Evolutionary conservation across 2,113 vertebrate species (phyloP).

Genomic region (Equus przewalskii): DNA sequence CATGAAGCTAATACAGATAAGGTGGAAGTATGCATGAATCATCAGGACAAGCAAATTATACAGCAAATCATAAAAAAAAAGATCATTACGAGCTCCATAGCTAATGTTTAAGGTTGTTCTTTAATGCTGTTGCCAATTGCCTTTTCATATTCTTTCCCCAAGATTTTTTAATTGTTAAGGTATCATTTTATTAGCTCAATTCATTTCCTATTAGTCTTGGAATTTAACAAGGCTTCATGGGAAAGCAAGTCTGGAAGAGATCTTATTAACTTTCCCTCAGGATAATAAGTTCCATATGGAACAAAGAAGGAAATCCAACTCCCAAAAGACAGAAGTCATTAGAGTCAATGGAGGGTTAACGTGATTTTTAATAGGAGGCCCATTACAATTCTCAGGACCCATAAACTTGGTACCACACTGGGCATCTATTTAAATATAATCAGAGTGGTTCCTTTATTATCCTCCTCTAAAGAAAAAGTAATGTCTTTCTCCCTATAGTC

Average conservation of each 20-base stretch:
- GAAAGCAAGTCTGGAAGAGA: conserved; percentile 76
- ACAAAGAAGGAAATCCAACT: conserved; percentile 72
- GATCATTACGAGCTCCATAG: conserved; percentile 64
- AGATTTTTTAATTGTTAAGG: conserved; percentile 71
- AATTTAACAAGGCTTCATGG: conserved; percentile 77
- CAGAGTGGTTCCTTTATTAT: conserved; percentile 56
- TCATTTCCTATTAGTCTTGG: conserved; percentile 73
- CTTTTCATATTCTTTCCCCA: conserved; percentile 17
- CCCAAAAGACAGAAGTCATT: conserved; percentile 74
- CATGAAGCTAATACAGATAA: conserved; percentile 76
- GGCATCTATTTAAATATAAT: conserved; percentile 72
- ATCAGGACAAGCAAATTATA: conserved; percentile 74
- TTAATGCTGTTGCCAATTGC: conserved; percentile 55
- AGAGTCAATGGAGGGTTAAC: conserved; percentile 75
- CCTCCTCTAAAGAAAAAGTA: conserved; percentile 50
- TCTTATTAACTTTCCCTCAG: conserved; percentile 79
- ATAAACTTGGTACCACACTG: conserved; percentile 73
- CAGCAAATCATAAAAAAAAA: conserved; percentile 56
- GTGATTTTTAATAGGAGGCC: conserved; percentile 73
- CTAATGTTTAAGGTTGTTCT: conserved; percentile 61
- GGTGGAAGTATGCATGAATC: conserved; percentile 54
- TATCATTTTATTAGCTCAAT: conserved; percentile 74
- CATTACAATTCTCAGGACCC: conserved; percentile 67
- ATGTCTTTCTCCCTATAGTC: not conserved
- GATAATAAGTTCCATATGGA: conserved; percentile 81